Base-by-base conservation (phyloP, 2,888 invertebrate species). In the Panorpa germanica region DNA sequence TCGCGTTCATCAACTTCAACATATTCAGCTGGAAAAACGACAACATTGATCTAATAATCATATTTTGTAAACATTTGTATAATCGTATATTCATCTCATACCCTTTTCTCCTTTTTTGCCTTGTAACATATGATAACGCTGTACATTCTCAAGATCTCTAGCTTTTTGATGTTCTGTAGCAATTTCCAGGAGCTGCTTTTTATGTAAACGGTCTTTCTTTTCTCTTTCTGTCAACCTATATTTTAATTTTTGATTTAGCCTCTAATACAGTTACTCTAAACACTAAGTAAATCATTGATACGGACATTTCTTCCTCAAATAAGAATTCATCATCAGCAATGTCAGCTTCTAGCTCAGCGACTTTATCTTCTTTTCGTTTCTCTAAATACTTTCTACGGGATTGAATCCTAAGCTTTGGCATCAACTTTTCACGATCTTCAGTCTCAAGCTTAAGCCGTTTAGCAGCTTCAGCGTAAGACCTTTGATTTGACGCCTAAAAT, bases 151-250 rank as follows among this genome's bases (percentile, higher is more conserved):
- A 35, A 93, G 55, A 47, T 96, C 91, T 33, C 88, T 63, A 1
- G 96, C 96, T 46, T 72, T 74, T 48, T 91, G 90, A 70, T 96
- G 95, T 51, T 95, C 90, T 48, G 85, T 85, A 2, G 95, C 96
- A 37, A 96, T 61, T 44, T 75, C 65, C 11, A 98, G 57, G 25
- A 98, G 60, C 38, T 81, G 82, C 47, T 86, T 90, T 48, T 95
- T 93, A 48, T 93, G 85, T 34, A 80, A 71, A 19, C 88, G 59
- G 39, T 91, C 85, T 41, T 65, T 66, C 35, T 67, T 74, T 50
- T 98, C 98, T 35, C 74, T 62, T 44, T 77, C 71, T 3, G 93
- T 90, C 39, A 98, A 60, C 28, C 85, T 88, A 45, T 13, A 19
- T 18, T 21, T 10, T 10, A 29, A 17, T 7, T 3, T 10, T 12